Evolutionary conservation across 2,113 vertebrate species (phyloP).

Genomic region (Naja naja): DNA sequence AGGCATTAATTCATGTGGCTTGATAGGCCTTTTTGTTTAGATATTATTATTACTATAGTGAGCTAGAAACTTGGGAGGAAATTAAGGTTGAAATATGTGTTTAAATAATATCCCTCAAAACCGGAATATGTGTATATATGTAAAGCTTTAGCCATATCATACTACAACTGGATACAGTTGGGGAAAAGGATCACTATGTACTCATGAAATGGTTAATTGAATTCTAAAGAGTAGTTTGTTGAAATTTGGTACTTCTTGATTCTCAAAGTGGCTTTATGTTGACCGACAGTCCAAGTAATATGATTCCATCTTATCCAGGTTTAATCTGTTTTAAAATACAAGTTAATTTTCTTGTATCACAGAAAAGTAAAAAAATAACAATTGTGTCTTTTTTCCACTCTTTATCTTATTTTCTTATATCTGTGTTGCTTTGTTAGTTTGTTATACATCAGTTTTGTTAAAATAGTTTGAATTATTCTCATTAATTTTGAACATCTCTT

Average conservation of each 20-base stretch:
- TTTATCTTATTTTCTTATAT: neutral
- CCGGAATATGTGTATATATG: neutral
- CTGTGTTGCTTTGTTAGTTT: neutral
- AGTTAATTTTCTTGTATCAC: neutral
- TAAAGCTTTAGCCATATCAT: neutral
- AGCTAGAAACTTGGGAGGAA: neutral
- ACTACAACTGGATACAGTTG: neutral
- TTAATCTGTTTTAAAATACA: neutral
- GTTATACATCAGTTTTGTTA: neutral
- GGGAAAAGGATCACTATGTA: neutral
- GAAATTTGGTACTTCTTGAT: neutral
- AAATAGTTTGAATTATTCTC: neutral
- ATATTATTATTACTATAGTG: neutral
- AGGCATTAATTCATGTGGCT: neutral
- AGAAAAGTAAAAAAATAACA: neutral
- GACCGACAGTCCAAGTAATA: neutral
- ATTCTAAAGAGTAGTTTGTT: neutral
- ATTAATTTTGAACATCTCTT: neutral
- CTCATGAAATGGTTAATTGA: neutral
- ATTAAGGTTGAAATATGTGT: neutral
- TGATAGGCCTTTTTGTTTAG: neutral
- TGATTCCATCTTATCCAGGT: neutral
- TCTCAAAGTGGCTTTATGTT: neutral
- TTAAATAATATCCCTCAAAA: neutral
- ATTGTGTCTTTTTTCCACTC: neutral